Percentiles rank a stretch among this genome's conserved stretches.
Conservation (phyloP, 2,113 vertebrate species). For the Anthoscopus minutus region DNA sequence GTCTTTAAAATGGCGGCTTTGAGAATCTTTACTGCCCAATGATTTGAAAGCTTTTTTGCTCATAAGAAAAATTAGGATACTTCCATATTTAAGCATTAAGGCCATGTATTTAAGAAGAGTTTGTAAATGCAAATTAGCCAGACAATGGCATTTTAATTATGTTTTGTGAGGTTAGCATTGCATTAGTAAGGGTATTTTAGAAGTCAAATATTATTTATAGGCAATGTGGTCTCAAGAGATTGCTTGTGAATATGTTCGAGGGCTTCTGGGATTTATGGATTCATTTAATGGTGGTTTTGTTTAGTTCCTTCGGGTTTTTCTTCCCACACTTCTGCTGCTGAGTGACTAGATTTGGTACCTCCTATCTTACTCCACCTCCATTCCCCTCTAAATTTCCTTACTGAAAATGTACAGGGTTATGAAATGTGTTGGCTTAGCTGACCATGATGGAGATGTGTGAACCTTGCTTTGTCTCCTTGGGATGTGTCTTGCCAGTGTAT, state of each 20-base stretch:
- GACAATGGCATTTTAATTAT: slow-evolving; percentile 12
- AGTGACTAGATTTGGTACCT: slow-evolving; percentile 12
- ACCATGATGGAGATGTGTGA: neutral
- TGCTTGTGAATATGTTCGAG: neutral
- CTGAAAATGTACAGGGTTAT: neutral
- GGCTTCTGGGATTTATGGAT: slow-evolving; percentile 25
- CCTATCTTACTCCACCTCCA: neutral
- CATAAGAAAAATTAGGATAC: neutral
- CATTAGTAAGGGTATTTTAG: neutral
- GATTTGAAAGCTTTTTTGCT: neutral
- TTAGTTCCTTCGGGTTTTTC: neutral
- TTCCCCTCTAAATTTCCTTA: neutral
- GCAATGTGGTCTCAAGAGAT: slow-evolving; percentile 19
- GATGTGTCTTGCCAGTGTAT: neutral
- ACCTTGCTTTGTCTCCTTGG: neutral
- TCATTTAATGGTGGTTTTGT: neutral
- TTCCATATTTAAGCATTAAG: neutral
- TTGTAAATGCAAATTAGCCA: slow-evolving; percentile 21
- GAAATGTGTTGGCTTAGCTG: neutral
- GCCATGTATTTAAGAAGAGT: neutral
- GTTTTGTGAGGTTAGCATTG: neutral
- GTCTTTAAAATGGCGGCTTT: neutral
- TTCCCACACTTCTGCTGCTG: slow-evolving; percentile 6
- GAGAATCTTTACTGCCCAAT: neutral
- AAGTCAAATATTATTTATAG: neutral